Base-by-base conservation (phyloP, 2,888 invertebrate species). In the Unio pictorum region DNA sequence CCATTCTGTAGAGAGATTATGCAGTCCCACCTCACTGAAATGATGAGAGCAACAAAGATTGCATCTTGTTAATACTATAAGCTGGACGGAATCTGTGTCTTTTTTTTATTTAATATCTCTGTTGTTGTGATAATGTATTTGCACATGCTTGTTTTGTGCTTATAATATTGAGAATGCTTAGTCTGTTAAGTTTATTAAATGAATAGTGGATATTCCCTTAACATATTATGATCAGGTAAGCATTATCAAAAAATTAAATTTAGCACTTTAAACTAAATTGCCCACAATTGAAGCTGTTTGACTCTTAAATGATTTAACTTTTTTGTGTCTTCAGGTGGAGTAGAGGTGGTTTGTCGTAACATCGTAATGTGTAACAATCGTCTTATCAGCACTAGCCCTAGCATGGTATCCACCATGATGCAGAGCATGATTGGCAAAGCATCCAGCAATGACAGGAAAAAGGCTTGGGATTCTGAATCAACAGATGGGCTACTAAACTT, bases 401-500 rank as follows among this genome's bases (percentile, higher is more conserved):
- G 94, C 55, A 90, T 94, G 80, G 93, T 94, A 76, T 93, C 93
- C 0, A 92, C 93, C 0, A 91, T 93, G 74, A 93, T 93, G 93
- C 92, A 93, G 90, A 92, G 93, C 87, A 87, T 93, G 84, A 92
- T 82, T 63, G 81, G 85, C 54, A 87, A 68, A 45, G 74, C 74
- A 4, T 69, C 75, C 45, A 68, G 63, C 20, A 71, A 69, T 26
- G 81, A 84, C 68, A 82, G 81, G 68, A 72, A 73, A 61, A 80
- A 76, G 55, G 79, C 73, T 56, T 78, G 75, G 64, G 86, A 88
- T 62, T 68, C 93, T 45, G 95, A 95, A 83, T 92, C 83, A 58
- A 79, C 85, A n/a, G 94, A 95, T 82, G 95, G 95, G 4, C 91
- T 96, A 26, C 92, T 95, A 64, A 97, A 97, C 90, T 96, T 97